Conservation (phyloP, 2,797 vertebrate genomes). For the Labroides dimidiatus region DNA sequence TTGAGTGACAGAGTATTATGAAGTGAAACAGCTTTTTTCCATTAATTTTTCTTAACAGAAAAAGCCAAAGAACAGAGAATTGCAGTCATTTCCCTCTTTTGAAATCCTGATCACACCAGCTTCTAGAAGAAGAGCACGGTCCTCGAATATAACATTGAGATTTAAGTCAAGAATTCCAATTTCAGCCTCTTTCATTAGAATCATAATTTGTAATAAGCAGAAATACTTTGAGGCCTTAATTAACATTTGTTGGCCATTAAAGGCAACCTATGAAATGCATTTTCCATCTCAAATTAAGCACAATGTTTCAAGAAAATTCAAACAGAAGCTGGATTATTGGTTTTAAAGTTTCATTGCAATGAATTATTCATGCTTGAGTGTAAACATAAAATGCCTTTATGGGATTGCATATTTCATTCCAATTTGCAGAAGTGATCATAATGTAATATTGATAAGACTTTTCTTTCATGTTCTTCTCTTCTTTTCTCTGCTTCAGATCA, state of each 20-base stretch:
- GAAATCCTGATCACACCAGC: slow-evolving; percentile 9
- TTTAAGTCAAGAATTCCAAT: slow-evolving; percentile 23
- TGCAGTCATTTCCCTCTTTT: slow-evolving; percentile 4
- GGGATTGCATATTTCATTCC: neutral
- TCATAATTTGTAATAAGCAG: slow-evolving; percentile 15
- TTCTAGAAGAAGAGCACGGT: neutral
- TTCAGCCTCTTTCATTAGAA: slow-evolving; percentile 9
- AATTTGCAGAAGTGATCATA: slow-evolving; percentile 12
- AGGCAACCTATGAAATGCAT: slow-evolving; percentile 4
- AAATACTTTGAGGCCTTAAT: slow-evolving; percentile 11
- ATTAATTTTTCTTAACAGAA: slow-evolving; percentile 6
- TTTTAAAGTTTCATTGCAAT: slow-evolving; percentile 32
- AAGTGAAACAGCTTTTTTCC: slow-evolving; percentile 3
- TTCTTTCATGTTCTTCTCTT: neutral
- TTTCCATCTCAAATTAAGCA: neutral
- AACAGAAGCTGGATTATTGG: slow-evolving; percentile 20
- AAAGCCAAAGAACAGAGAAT: neutral
- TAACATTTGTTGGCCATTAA: slow-evolving; percentile 17
- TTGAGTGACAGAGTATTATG: neutral
- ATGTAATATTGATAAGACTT: neutral
- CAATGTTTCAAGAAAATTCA: slow-evolving; percentile 21
- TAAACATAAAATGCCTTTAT: slow-evolving; percentile 15
- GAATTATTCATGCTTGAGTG: slow-evolving; percentile 35
- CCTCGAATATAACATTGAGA: slow-evolving; percentile 16
- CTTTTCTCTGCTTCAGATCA: slow-evolving; percentile 82